Evolutionary conservation across 2,797 vertebrate genomes (phyloP).

Genomic region (Naso thynnoides): DNA sequence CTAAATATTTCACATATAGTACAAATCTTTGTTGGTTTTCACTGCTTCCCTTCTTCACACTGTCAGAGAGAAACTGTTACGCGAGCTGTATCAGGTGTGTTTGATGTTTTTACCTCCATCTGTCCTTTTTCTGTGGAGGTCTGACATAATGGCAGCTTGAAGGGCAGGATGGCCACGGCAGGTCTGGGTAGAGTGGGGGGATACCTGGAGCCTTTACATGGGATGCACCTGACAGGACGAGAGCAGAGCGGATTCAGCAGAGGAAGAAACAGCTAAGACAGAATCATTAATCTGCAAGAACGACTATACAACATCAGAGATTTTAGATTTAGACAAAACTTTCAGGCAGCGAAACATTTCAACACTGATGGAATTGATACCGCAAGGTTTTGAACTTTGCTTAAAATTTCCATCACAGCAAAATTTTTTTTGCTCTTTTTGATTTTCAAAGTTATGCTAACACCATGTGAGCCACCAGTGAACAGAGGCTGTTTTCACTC

Average conservation of each 20-base stretch:
- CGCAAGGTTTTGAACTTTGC: too few relatives aligned
- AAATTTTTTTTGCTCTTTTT: too few relatives aligned
- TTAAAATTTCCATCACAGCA: too few relatives aligned
- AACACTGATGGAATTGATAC: too few relatives aligned
- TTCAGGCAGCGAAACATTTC: background rate
- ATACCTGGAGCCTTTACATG: conserved; percentile 95
- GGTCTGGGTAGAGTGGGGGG: conserved; percentile 96
- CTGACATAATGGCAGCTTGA: conserved; percentile 94
- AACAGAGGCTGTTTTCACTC: too few relatives aligned
- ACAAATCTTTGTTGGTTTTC: background rate
- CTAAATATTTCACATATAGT: too few relatives aligned
- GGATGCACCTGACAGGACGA: conserved; percentile 90
- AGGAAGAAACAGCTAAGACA: background rate
- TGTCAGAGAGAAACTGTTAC: too few relatives aligned
- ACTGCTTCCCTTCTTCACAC: background rate
- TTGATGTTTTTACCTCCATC: conserved; percentile 97
- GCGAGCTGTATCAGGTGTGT: background rate
- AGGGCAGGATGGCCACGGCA: conserved; percentile 91
- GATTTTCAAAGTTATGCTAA: too few relatives aligned
- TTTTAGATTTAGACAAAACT: background rate
- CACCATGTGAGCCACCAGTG: too few relatives aligned
- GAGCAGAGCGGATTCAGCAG: background rate
- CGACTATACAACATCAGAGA: background rate
- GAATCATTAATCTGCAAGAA: background rate
- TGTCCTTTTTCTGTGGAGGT: conserved; percentile 94